Percentiles rank a stretch among this genome's conserved stretches.
phyloP scores from a whole-genome alignment of 2,797 vertebrate species.

The Acomys russatus region DNA sequence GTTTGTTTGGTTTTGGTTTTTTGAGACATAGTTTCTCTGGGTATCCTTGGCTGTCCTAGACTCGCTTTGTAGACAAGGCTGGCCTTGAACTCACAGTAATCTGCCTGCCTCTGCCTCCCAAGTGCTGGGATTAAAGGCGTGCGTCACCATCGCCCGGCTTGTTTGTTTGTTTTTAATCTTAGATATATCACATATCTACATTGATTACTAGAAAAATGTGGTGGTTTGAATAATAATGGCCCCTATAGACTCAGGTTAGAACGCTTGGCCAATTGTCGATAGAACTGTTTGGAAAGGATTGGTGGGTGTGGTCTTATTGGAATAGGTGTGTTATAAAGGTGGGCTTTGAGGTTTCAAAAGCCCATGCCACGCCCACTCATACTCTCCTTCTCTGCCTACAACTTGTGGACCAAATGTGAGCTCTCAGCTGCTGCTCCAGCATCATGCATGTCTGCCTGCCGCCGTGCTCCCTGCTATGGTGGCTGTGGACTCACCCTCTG shows the following conservation, averaged over 20 bases:
- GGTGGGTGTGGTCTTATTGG: neutral
- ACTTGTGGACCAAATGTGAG: neutral
- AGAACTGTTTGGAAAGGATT: neutral
- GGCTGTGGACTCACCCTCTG: neutral
- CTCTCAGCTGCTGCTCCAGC: no score
- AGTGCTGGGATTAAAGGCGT: no score
- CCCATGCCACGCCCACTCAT: neutral
- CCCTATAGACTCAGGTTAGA: neutral
- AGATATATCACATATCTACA: neutral
- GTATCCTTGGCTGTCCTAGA: no score
- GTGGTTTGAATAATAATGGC: neutral
- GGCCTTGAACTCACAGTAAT: no score
- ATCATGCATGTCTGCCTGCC: neutral
- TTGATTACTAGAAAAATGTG: neutral
- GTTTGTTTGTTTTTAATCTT: slow-evolving; percentile 18
- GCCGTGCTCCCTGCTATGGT: neutral
- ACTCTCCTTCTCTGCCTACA: neutral
- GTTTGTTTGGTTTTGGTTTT: neutral
- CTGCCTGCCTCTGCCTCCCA: no score
- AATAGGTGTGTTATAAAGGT: neutral
- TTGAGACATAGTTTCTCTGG: no score
- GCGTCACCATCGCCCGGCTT: no score
- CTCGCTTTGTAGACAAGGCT: no score
- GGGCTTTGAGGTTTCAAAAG: neutral
- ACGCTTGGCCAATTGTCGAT: no score